Evolutionary conservation across 2,113 vertebrate genomes (phyloP), one percentile per base, ranked within the genome.

Genomic region (Benitochromis conjunctus): DNA sequence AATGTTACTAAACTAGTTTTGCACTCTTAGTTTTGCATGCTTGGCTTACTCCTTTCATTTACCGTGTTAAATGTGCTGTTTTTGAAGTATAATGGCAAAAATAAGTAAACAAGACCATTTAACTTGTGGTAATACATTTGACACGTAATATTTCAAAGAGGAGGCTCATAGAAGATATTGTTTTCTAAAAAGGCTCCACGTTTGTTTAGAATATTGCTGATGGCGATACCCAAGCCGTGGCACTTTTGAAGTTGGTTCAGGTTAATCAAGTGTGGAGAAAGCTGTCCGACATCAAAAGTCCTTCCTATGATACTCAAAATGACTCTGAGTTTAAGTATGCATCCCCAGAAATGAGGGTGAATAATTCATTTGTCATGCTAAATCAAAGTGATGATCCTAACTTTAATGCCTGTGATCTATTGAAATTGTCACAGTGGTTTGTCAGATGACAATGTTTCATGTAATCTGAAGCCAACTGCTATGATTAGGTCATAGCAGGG

Each of bases 201-300:
- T 84, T 88, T 90, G 55, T 88, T 91, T 80, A 36, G 29, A 87
- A 54, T 84, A 66, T 79, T 53, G n/a, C 86, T 81, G 46, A 71
- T 54, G 79, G 86, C 21, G 3, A 60, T 69, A 79, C 51, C 19
- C 54, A 79, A 24, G 74, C 71, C 41, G 26, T 77, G 78, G 24
- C 64, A 58, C 82, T 86, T 89, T 66, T 92, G 88, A 92, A 84
- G 89, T 89, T 86, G n/a, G 80, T 84, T 90, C 89, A 92, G 89
- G 90, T 92, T 89, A 92, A 90, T 92, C 16, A 82, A 78, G 76
- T 81, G 71, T 69, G 53, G 80, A 71, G 85, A 88, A 81, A 86
- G 55, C 84, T 81, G 87, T 85, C 84, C 9, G 14, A 89, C 86
- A 92, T 92, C 88, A 91, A 82, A 92, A 79, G 84, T 85, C 60